Evolutionary conservation across 2,797 vertebrate species (phyloP).

Genomic region (Remorina albescens): DNA sequence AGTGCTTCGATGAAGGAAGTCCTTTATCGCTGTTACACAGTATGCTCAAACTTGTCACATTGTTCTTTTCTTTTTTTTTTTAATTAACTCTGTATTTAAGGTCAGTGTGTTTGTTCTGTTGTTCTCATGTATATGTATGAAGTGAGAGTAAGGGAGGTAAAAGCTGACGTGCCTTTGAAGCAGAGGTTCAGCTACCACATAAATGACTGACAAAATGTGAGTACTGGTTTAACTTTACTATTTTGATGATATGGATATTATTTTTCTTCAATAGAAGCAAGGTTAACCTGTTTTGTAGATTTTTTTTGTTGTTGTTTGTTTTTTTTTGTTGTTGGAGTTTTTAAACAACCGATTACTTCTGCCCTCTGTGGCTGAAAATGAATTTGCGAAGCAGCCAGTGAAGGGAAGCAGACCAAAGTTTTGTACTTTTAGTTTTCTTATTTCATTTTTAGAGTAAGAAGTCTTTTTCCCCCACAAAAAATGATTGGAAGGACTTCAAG

Average conservation of each 20-base stretch:
- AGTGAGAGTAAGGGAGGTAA: conserved; percentile 69
- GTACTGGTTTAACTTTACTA: conserved; percentile 80
- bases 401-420: conserved; percentile 90
- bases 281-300: conserved; percentile 79
- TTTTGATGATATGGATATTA: conserved; percentile 71
- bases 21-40: conserved; percentile 82
- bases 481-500: conserved; percentile 69
- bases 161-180: conserved; percentile 78
- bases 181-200: conserved; percentile 77
- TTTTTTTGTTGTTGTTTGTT: conserved; percentile 59
- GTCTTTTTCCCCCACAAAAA: conserved; percentile 66
- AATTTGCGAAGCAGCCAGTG: conserved; percentile 76
- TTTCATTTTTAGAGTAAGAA: conserved; percentile 77
- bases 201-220: conserved; percentile 81
- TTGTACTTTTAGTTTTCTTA: conserved; percentile 85
- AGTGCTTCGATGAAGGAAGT: conserved; percentile 78
- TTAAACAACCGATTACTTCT: conserved; percentile 74
- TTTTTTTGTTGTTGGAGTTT: conserved; percentile 65
- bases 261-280: conserved; percentile 77
- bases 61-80: conserved; percentile 70
- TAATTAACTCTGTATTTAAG: conserved; percentile 84
- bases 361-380: conserved; percentile 68
- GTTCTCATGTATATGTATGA: conserved; percentile 78
- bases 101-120: conserved; percentile 81
- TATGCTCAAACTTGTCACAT: conserved; percentile 78